Percentiles rank a stretch among this genome's conserved stretches.
Evolutionary conservation across 2,797 vertebrate genomes (phyloP).

Genomic region (Decapterus maruadsi): DNA sequence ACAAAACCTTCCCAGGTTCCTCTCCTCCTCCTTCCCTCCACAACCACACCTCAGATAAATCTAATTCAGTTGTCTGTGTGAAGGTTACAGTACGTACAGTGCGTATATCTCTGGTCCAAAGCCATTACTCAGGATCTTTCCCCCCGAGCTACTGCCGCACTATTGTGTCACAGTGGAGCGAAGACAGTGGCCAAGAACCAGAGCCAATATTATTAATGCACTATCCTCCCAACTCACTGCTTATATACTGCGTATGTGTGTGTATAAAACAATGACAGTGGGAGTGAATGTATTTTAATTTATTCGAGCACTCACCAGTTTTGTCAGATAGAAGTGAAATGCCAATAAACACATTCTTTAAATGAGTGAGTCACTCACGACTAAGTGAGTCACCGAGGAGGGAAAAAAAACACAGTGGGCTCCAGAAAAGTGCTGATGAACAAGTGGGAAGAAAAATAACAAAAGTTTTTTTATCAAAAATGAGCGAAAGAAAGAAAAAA

Average conservation of each 20-base stretch:
- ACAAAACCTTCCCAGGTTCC: background rate
- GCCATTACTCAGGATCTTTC: slow-evolving; percentile 51
- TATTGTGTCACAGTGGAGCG: slow-evolving; percentile 26
- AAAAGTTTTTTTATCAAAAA: too few relatives aligned
- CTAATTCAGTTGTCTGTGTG: slow-evolving; percentile 34
- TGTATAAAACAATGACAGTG: background rate
- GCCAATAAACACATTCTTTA: slow-evolving; percentile 15
- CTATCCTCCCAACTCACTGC: slow-evolving; percentile 3
- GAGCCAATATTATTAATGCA: slow-evolving; percentile 56
- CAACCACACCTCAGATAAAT: slow-evolving; percentile 9
- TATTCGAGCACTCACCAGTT: slow-evolving; percentile 19
- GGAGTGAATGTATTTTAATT: slow-evolving; percentile 32
- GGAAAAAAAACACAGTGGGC: background rate
- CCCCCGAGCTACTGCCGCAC: slow-evolving; percentile 15
- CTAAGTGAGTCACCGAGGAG: background rate
- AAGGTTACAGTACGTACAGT: slow-evolving; percentile 48
- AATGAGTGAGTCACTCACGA: slow-evolving; percentile 8
- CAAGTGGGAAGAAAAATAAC: background rate
- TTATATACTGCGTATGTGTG: background rate
- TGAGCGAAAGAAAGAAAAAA: background rate
- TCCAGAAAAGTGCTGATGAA: background rate
- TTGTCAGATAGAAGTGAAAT: slow-evolving; percentile 16
- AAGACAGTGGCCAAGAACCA: slow-evolving; percentile 36
- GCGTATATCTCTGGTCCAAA: slow-evolving; percentile 34
- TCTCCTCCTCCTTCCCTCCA: background rate